phyloP scores from a whole-genome alignment of 1,140 invertebrate species.

The Lepidurus packardi region DNA sequence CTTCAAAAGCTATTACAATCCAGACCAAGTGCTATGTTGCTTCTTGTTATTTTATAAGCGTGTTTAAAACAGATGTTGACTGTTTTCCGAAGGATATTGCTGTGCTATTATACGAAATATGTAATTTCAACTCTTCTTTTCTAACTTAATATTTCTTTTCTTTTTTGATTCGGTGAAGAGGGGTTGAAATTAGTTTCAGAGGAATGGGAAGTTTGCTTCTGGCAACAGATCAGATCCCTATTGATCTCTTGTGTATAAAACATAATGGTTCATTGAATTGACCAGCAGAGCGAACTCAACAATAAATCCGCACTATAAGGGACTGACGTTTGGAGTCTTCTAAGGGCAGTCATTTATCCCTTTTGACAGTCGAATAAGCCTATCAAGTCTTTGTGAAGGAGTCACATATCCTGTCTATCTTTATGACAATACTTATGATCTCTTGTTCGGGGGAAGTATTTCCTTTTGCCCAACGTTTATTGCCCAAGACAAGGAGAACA shows the following conservation, averaged over 20 bases:
- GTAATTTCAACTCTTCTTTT: too few species aligned
- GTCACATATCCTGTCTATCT: background rate
- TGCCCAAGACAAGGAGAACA: too few species aligned
- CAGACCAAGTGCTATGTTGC: background rate
- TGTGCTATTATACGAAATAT: too few species aligned
- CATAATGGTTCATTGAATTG: too few species aligned
- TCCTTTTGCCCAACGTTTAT: background rate
- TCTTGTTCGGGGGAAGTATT: background rate
- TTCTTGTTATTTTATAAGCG: background rate
- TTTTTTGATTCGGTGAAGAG: background rate
- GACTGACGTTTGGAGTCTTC: too few species aligned
- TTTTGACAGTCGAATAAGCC: background rate
- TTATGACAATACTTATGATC: conserved; percentile 6
- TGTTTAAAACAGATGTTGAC: background rate
- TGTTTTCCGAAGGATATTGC: too few species aligned
- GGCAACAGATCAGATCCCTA: background rate
- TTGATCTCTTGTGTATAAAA: too few species aligned
- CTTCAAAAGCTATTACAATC: background rate
- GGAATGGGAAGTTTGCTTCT: background rate
- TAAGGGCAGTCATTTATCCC: background rate
- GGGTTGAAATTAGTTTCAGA: background rate
- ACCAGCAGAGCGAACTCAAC: too few species aligned
- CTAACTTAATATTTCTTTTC: too few species aligned
- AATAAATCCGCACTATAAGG: too few species aligned
- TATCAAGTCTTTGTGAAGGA: background rate